Conservation (phyloP, 2,797 vertebrate genomes). For the Ibycter americanus region DNA sequence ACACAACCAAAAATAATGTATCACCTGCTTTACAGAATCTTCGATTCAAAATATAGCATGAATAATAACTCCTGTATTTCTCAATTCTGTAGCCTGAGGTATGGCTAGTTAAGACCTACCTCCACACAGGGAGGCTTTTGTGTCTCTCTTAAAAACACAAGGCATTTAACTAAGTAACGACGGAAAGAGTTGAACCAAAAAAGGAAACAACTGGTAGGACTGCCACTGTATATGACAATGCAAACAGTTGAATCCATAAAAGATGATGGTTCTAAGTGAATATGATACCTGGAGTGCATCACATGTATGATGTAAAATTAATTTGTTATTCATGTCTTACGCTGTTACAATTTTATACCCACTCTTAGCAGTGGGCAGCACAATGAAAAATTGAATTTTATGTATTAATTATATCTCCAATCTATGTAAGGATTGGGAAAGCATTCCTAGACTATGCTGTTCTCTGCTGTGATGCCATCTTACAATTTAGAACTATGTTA, state of each 20-base stretch:
- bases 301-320: neutral
- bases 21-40: slow-evolving; percentile 54
- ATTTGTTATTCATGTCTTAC: slow-evolving; percentile 17
- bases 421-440: neutral
- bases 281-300: slow-evolving; percentile 30
- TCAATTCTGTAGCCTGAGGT: neutral
- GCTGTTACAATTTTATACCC: slow-evolving; percentile 30
- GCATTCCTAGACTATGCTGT: neutral
- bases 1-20: slow-evolving; percentile 51
- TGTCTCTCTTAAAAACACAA: slow-evolving; percentile 5
- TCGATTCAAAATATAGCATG: neutral
- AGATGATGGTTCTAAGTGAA: slow-evolving; percentile 20
- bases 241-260: neutral
- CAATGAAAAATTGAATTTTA: neutral
- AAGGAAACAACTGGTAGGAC: slow-evolving; percentile 11
- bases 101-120: neutral
- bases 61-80: slow-evolving; percentile 33
- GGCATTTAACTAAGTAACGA: neutral
- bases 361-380: neutral
- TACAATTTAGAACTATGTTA: slow-evolving; percentile 5
- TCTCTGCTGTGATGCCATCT: neutral
- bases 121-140: neutral
- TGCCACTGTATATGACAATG: neutral
- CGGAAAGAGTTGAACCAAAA: neutral
- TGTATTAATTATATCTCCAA: neutral